Conservation (phyloP, 2,797 vertebrate species). For the Merluccius polli region DNA sequence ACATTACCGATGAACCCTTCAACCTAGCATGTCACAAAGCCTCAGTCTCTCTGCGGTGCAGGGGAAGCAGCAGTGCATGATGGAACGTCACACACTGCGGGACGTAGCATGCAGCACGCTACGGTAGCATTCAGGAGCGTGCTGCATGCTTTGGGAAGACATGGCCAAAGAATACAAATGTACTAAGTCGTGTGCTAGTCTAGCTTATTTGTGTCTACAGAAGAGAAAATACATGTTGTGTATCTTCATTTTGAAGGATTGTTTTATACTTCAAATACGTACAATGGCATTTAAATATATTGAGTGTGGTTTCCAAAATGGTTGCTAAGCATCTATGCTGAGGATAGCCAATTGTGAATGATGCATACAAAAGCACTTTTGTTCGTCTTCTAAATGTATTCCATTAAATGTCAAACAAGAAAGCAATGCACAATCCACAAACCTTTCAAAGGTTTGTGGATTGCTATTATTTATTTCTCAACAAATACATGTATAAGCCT, state of each 20-base stretch:
- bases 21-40: slow-evolving; percentile 39
- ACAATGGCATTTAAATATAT: not conserved
- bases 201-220: not conserved
- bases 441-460: too few relatives aligned
- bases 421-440: not conserved
- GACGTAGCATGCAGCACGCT: not conserved
- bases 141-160: not conserved
- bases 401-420: not conserved
- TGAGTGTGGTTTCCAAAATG: not conserved
- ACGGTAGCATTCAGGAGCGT: too few relatives aligned
- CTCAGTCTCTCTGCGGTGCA: slow-evolving; percentile 2
- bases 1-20: slow-evolving; percentile 26
- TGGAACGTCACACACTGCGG: not conserved
- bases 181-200: not conserved
- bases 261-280: not conserved
- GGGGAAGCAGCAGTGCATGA: not conserved
- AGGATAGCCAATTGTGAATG: not conserved
- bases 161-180: not conserved
- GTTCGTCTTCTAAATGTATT: not conserved
- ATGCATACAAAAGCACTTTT: not conserved
- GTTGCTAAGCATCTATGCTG: not conserved
- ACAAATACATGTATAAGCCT: too few relatives aligned
- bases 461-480: too few relatives aligned
- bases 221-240: not conserved
- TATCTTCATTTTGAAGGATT: not conserved